Evolutionary conservation across 2,113 vertebrate genomes (phyloP), one percentile per base, ranked within the genome.

Genomic region (Stigmatopora argus): DNA sequence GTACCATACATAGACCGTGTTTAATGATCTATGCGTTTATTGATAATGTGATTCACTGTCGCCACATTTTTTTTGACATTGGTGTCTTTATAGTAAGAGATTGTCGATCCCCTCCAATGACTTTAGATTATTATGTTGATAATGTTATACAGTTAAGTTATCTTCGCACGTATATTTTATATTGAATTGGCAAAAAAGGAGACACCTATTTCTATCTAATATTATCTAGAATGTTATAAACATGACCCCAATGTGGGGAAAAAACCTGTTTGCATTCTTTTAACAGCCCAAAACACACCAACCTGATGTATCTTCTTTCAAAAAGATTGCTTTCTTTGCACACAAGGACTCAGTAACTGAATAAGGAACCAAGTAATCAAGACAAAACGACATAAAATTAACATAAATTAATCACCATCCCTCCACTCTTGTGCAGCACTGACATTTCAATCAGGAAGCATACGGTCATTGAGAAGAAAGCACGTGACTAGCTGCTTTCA

Each of bases 361-460:
- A 45, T 61, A 45, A 61, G 15, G 57, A 60, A 60, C 11, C n/a
- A 13, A 21, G 41, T 61, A 21, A 23, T 61, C 19, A 61, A 14
- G 59, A 61, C 58, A 21, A 44, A 14, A 61, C 44, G 17, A 34
- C 8, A 52, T 17, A 18, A 21, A 18, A 61, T 61, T 44, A 61
- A 14, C 58, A 14, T 44, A 61, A 61, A 61, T 45, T 61, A 61
- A 61, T 61, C 59, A 45, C 57, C 7, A 21, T 62, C 26, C 56
- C 46, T 51, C 6, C n/a, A 63, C 47, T 38, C 18, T 23, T 62
- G 74, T 70, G 19, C 62, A 55, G 19, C 41, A 64, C 12, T 61
- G 71, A 67, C 19, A 77, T 74, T 78, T 73, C 51, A 70, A 72
- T 62, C 45, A 62, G 59, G 8, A 17, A 19, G 44, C 48, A 35